Base-by-base conservation (phyloP, 2,113 vertebrate genomes). In the Alethe castanea region DNA sequence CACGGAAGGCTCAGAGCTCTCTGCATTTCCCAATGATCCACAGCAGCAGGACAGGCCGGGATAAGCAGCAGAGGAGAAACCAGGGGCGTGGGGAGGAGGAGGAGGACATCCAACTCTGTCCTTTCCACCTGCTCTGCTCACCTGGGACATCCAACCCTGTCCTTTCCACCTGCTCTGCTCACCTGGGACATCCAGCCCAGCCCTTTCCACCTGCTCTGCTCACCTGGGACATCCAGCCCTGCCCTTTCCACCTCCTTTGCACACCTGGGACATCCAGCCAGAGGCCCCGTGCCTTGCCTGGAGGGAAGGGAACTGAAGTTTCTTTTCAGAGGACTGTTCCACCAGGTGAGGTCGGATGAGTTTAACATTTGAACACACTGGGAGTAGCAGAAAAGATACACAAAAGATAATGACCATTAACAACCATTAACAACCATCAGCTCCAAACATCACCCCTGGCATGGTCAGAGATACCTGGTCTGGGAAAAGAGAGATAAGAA, bases 71-170 rank as follows among this genome's bases (percentile, higher is more conserved):
- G 19, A n/a, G 45, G 26, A 22, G 38, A n/a, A 44, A 24, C 2
- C 12, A 42, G 36, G 29, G 44, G 11, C 3, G 2, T 48, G 59
- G 9, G 24, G 44, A 81, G 53, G 25, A 48, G 35, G 17, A 86
- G 60, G 20, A 19, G 33, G 19, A 47, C 47, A 47, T 11, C 47
- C 47, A 50, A 14, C 48, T 24, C 48, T 33, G 40, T 54, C 3
- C 31, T 36, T n/a, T 2, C 14, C 64, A 12, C 25, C 73, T 14
- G 42, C 54, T 38, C 8, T 59, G 40, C 53, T 13, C 50, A 4
- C 2, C 20, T 6, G 19, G 10, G 1, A 5, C 42, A 42, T 4
- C 42, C 28, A 2, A 16, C 18, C 29, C 42, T 3, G 15, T 15
- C 42, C 16, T 17, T 42, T 17, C 6, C 42, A 42, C 42, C 15